Percentiles rank a stretch among this genome's conserved stretches.
Conservation (phyloP, 1,140 invertebrate species). For the Lepidurus apus region DNA sequence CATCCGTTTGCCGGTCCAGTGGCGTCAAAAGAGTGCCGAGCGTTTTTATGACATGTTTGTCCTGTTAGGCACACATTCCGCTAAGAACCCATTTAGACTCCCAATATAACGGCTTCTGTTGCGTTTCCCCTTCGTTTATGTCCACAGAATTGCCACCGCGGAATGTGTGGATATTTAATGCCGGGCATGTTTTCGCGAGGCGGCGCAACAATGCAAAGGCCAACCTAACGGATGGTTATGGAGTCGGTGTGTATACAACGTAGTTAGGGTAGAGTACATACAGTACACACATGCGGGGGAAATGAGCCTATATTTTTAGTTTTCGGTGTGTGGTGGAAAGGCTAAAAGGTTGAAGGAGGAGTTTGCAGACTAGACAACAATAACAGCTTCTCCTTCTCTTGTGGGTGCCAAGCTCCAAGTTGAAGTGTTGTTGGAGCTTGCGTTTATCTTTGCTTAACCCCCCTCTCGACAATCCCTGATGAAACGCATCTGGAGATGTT, state of each 20-base stretch:
- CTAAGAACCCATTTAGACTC: neutral
- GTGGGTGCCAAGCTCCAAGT: conserved; percentile 2
- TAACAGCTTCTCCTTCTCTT: conserved; percentile 18
- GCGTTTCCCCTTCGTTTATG: neutral
- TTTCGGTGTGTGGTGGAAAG: neutral
- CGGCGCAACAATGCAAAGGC: neutral
- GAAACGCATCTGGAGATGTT: conserved; percentile 18
- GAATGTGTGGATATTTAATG: neutral
- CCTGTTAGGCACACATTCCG: too few species aligned
- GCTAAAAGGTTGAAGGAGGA: conserved; percentile 8
- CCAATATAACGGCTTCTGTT: neutral
- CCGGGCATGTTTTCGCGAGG: neutral
- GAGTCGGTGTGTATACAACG: neutral
- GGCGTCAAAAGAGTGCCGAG: neutral
- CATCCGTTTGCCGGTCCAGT: neutral
- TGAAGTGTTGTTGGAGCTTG: conserved; percentile 18
- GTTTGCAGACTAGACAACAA: conserved; percentile 21
- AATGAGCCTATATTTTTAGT: conserved; percentile 6
- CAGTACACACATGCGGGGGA: neutral
- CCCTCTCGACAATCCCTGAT: neutral
- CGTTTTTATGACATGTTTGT: neutral
- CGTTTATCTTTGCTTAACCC: conserved; percentile 19
- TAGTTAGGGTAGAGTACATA: neutral
- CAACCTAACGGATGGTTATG: neutral
- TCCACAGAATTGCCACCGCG: neutral